Percentiles rank a stretch among this genome's conserved stretches.
These are phyloP conservation scores for Oncorhynchus nerka DNA, from an alignment of 2,113 vertebrate genomes.

Conservation along the genomic window DNA sequence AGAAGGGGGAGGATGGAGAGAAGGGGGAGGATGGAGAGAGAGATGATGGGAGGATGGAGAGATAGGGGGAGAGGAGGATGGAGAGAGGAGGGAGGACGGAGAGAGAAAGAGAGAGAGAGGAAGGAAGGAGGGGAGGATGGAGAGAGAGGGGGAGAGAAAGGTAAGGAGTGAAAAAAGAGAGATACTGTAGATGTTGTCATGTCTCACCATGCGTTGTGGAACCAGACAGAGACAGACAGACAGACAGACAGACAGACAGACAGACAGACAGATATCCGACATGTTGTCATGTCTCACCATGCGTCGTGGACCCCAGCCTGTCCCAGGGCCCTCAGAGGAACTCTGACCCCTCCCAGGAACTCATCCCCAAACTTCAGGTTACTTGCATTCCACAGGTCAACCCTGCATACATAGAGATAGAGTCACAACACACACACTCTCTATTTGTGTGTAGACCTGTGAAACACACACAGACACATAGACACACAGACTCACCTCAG, in stretches of 20 bases:
- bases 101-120: no score
- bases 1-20: no score
- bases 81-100: no score
- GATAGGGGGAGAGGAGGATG: no score
- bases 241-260: not conserved
- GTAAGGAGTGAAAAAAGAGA: no score
- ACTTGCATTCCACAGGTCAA: conserved; percentile 97
- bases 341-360: conserved; percentile 91
- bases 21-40: not conserved
- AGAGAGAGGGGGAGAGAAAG: no score
- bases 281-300: conserved; percentile 76
- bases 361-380: conserved; percentile 98
- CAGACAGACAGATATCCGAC: not conserved
- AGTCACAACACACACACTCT: not conserved
- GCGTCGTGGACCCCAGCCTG: conserved; percentile 76
- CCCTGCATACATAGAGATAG: conserved; percentile 65
- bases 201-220: no score
- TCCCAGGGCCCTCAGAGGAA: conserved; percentile 86
- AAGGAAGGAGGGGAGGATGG: not conserved
- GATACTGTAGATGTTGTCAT: no score
- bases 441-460: not conserved
- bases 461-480: not conserved
- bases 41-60: not conserved
- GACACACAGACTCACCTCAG: conserved; percentile 78
- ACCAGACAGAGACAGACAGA: not conserved